These are phyloP conservation scores for Scrobipalpa atriplicella DNA, from an alignment of 2,888 invertebrate species.

Conservation along the genomic window DNA sequence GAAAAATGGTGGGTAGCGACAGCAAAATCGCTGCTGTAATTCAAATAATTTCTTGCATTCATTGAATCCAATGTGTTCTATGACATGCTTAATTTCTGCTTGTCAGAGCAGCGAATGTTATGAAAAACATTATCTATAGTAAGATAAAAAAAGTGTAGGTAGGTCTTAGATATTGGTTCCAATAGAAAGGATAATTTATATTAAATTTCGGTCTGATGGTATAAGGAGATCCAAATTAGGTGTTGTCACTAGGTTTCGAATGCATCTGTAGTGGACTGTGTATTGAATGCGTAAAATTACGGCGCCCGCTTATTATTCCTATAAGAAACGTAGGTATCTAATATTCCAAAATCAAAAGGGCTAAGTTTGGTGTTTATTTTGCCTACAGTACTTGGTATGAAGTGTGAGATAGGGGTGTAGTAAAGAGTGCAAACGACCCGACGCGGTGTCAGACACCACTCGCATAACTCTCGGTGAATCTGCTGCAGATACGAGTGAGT, in stretches of 20 bases:
- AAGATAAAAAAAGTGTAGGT: too few species aligned
- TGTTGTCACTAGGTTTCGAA: too few species aligned
- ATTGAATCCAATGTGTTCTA: not conserved
- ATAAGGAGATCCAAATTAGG: too few species aligned
- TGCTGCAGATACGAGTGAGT: conserved; percentile 17
- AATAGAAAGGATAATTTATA: too few species aligned
- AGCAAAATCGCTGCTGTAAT: conserved; percentile 5
- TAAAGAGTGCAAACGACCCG: conserved; percentile 81
- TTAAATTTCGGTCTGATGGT: too few species aligned
- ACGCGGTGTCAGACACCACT: conserved; percentile 68
- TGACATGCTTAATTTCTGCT: not conserved
- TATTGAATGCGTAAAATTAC: too few species aligned
- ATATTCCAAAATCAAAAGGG: not conserved
- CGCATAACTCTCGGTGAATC: conserved; percentile 38
- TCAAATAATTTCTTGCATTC: too few species aligned
- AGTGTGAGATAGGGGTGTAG: conserved; percentile 75
- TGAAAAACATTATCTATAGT: too few species aligned
- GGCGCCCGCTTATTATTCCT: too few species aligned
- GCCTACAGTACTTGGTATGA: conserved; percentile 59
- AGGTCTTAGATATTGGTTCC: too few species aligned
- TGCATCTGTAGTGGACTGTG: too few species aligned
- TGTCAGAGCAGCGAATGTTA: not conserved
- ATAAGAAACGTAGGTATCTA: too few species aligned
- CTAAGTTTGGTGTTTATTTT: conserved; percentile 41
- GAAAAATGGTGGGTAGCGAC: conserved; percentile 48